These are phyloP conservation scores for Ceuthmochares aereus DNA, from an alignment of 2,113 vertebrate species.

Conservation along the genomic window DNA sequence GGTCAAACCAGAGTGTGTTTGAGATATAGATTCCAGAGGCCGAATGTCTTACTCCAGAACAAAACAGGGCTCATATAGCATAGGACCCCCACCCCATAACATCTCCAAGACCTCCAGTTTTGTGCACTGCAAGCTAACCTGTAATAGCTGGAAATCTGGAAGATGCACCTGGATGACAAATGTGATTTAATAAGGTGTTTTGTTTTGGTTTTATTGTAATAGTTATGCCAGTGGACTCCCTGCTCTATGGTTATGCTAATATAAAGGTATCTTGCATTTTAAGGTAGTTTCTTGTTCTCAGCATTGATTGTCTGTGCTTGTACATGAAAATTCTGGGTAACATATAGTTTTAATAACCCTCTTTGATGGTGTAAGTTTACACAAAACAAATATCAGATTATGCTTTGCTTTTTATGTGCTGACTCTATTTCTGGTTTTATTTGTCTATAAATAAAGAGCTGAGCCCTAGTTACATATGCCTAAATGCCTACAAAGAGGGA, in stretches of 20 bases:
- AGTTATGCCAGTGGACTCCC: neutral
- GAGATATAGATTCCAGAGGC: neutral
- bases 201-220: neutral
- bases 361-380: slow-evolving; percentile 17
- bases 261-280: neutral
- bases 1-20: neutral
- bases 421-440: slow-evolving; percentile 42
- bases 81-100: neutral
- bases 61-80: neutral
- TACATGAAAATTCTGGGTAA: neutral
- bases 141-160: neutral
- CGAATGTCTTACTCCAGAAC: neutral
- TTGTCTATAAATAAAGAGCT: slow-evolving; percentile 52
- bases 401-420: neutral
- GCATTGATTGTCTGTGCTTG: neutral
- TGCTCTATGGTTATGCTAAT: neutral
- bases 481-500: slow-evolving; percentile 40
- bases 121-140: neutral
- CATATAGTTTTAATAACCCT: slow-evolving; percentile 49
- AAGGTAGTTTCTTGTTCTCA: neutral
- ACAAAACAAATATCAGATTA: slow-evolving; percentile 36
- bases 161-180: neutral
- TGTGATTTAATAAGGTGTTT: neutral
- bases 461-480: slow-evolving; percentile 33
- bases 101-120: neutral